Base-by-base conservation (phyloP, 2,888 invertebrate genomes). In the Chelonus formosanus region DNA sequence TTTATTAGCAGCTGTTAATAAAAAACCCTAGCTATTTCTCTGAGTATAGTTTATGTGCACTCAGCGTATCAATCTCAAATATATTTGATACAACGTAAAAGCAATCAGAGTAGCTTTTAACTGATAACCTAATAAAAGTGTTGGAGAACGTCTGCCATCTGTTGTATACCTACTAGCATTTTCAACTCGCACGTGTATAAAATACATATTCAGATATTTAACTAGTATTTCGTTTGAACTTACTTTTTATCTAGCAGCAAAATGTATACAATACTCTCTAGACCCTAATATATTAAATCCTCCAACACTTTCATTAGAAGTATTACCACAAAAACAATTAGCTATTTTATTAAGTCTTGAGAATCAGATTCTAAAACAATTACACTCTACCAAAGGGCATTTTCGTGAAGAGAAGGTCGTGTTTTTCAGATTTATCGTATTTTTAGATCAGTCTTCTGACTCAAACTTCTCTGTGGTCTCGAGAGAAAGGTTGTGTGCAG, bases 71-170 rank as follows among this genome's bases (percentile, higher is more conserved):
- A 61, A 53, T 61, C 44, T 53, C 43, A 61, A 61, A 52, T 61
- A 44, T 61, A 52, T 52, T 61, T 10, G 53, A 61, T 32, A 61
- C 52, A 40, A 35, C 31, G 44, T 52, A 54, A 35, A 53, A 53
- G 54, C 47, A 57, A 63, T 63, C 57, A 67, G 56, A 57, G 63
- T 69, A 65, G 71, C 70, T 73, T 73, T 71, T 70, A 70, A 70
- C 69, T 67, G 69, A 71, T 73, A 70, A 71, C 65, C 60, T 67
- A 70, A 71, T 71, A 70, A 65, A 69, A 69, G 69, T 70, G 65
- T 63, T 67, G 70, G 48, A 71, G 67, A 62, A 50, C 57, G 58
- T 63, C 55, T 54, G 58, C 71, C 70, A 71, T 72, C 70, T 72
- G 73, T 64, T 66, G 8, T 7, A 8, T 7, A n/a, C 43, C 10